Conservation (phyloP, 2,797 vertebrate genomes). For the Platalea minor region DNA sequence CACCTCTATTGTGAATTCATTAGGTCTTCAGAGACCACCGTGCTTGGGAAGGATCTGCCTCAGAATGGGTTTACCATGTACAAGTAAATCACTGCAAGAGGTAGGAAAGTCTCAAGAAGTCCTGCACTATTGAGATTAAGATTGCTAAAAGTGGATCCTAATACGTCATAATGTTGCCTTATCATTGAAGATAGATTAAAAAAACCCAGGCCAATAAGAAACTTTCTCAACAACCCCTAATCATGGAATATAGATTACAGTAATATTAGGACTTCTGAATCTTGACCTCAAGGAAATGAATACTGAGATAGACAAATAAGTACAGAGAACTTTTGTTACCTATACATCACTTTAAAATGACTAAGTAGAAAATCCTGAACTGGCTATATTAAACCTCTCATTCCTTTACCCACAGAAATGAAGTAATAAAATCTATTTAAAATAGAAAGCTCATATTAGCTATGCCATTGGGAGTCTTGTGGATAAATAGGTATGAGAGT, state of each 20-base stretch:
- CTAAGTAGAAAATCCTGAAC: neutral
- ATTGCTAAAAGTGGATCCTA: neutral
- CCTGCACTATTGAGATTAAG: neutral
- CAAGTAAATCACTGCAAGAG: neutral
- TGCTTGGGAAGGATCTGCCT: neutral
- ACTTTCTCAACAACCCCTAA: neutral
- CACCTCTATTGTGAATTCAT: neutral
- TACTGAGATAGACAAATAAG: neutral
- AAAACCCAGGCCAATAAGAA: neutral
- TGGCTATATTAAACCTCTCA: neutral
- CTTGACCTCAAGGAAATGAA: neutral
- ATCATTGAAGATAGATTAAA: neutral
- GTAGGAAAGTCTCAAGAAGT: neutral
- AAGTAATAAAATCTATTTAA: neutral
- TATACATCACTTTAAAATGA: slow-evolving; percentile 2
- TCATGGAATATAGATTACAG: neutral
- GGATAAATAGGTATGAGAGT: neutral
- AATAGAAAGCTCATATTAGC: neutral
- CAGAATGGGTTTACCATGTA: neutral
- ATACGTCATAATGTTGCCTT: neutral
- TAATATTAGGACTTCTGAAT: neutral
- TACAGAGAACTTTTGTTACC: neutral
- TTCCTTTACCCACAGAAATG: neutral
- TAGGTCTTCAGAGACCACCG: neutral
- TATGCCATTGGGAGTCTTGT: neutral